Conservation (phyloP, 2,113 vertebrate genomes). For the Halcyon malimbica region DNA sequence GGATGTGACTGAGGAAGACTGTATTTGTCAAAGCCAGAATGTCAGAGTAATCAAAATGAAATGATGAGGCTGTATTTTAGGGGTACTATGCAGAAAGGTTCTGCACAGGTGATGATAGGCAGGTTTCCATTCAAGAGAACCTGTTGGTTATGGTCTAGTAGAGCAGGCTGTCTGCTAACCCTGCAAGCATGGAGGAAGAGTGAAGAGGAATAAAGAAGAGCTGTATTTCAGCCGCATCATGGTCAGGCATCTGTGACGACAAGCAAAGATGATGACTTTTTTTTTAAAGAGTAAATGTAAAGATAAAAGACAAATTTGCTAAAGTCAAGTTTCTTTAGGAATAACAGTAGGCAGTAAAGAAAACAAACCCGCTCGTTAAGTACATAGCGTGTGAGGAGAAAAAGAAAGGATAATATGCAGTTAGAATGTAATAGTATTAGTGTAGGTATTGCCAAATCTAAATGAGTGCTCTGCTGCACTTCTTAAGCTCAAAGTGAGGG, state of each 20-base stretch:
- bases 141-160: not conserved
- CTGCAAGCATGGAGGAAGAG: not conserved
- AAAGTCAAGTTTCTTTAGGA: not conserved
- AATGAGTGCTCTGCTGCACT: not conserved
- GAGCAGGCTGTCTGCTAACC: not conserved
- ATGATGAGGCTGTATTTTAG: not conserved
- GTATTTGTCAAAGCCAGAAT: not conserved
- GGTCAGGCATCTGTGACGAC: not conserved
- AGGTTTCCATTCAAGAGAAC: not conserved
- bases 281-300: not conserved
- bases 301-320: not conserved
- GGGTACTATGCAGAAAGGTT: not conserved
- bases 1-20: not conserved
- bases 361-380: not conserved
- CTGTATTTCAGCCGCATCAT: not conserved
- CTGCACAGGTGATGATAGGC: not conserved
- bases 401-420: not conserved
- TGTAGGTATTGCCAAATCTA: not conserved
- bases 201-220: not conserved
- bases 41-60: not conserved
- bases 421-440: not conserved
- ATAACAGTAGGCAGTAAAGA: not conserved
- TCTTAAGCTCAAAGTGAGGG: not conserved
- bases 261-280: not conserved
- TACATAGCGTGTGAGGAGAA: not conserved